Evolutionary conservation across 2,797 vertebrate genomes (phyloP).

Genomic region (Rhyacichthys aspro): DNA sequence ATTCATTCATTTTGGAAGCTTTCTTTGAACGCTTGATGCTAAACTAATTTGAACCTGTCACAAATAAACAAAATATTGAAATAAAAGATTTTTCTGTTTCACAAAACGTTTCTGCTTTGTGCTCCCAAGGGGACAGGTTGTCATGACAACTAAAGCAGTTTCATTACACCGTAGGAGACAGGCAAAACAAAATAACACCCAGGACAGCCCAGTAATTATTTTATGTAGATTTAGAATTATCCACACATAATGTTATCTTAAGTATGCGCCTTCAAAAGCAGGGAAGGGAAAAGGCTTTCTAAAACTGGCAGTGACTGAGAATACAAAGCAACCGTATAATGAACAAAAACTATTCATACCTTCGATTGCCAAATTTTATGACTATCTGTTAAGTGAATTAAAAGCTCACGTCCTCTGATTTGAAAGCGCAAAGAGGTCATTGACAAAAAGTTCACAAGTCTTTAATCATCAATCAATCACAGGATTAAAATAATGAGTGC

Average conservation of each 20-base stretch:
- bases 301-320: not conserved
- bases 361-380: too few species aligned
- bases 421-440: too few species aligned
- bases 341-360: too few species aligned
- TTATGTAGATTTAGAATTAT: constrained; percentile 1
- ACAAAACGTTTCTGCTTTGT: constrained; percentile 5
- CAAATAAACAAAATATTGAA: not conserved
- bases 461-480: too few species aligned
- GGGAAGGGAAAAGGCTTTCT: too few species aligned
- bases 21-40: not conserved
- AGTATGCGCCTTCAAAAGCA: too few species aligned
- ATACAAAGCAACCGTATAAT: not conserved
- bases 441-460: too few species aligned
- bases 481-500: too few species aligned
- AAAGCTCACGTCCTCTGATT: too few species aligned
- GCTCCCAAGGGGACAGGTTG: constrained; percentile 17
- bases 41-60: not conserved
- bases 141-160: constrained; percentile 36
- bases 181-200: constrained; percentile 7
- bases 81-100: constrained; percentile 5
- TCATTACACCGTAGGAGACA: constrained; percentile 19
- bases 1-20: not conserved
- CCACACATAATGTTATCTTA: not conserved
- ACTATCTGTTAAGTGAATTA: too few species aligned
- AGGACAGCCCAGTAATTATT: not conserved